Percentiles rank a stretch among this genome's conserved stretches.
Evolutionary conservation across 2,113 vertebrate genomes (phyloP).

Genomic region (Crotalus viridis): DNA sequence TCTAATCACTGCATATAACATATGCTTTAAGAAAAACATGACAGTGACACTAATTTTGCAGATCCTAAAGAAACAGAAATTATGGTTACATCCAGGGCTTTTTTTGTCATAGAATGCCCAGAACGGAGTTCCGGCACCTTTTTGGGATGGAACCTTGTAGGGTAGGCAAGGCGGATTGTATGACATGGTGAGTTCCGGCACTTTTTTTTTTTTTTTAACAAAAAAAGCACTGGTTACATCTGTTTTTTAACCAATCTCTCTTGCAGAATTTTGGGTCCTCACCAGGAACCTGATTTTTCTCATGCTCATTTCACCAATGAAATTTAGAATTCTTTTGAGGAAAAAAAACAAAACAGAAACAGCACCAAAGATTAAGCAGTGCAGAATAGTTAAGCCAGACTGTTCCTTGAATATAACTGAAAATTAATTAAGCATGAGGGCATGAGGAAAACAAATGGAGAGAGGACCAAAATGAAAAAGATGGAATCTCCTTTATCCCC

Average conservation of each 20-base stretch:
- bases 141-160: no score
- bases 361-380: conserved; percentile 25
- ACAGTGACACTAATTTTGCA: neutral
- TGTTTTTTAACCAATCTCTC: neutral
- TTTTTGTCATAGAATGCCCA: no score
- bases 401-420: conserved; percentile 38
- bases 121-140: no score
- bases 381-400: conserved; percentile 34
- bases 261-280: neutral
- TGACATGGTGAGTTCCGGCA: no score
- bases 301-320: conserved; percentile 1
- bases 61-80: neutral
- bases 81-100: neutral
- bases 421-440: conserved; percentile 51
- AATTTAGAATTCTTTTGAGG: conserved; percentile 18
- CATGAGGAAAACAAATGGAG: conserved; percentile 45
- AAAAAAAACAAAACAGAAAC: neutral
- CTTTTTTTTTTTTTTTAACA: no score
- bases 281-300: neutral
- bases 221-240: neutral
- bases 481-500: conserved; percentile 4
- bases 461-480: conserved; percentile 28
- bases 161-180: no score
- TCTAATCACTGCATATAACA: neutral
- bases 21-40: neutral